A percentile compares a stretch with the other conserved stretches of the same genome.
These are phyloP conservation scores for Crematogaster levior DNA, from an alignment of 2,888 invertebrate genomes.

Conservation along the genomic window DNA sequence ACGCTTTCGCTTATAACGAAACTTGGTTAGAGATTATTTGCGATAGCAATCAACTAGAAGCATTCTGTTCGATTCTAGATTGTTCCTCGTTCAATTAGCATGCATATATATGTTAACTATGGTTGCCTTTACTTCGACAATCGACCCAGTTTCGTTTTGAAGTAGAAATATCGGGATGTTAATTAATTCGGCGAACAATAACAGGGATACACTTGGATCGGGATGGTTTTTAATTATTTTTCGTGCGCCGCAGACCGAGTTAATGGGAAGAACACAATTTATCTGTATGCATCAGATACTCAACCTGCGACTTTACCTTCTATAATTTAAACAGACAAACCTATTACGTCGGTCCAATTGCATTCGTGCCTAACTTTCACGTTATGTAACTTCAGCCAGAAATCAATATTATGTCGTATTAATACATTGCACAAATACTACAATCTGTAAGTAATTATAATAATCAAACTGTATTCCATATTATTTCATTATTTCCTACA, in stretches of 20 bases:
- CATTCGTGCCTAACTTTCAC: neutral
- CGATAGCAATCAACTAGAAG: constrained; percentile 71
- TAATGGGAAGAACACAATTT: constrained; percentile 28
- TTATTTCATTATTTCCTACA: neutral
- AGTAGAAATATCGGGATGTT: constrained; percentile 58
- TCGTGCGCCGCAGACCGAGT: constrained; percentile 15
- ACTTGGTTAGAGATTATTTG: constrained; percentile 60
- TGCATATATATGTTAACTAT: constrained; percentile 69
- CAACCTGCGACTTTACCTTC: neutral
- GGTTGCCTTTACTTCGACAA: constrained; percentile 47
- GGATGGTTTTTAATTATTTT: constrained; percentile 43
- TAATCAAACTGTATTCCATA: neutral
- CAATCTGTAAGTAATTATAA: constrained; percentile 10
- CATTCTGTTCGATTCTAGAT: constrained; percentile 65
- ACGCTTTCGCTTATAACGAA: constrained; percentile 61
- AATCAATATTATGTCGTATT: constrained; percentile 13
- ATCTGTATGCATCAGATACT: neutral
- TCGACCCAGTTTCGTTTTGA: constrained; percentile 65
- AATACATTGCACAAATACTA: neutral
- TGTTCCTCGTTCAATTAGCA: constrained; percentile 74
- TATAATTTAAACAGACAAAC: constrained; percentile 33
- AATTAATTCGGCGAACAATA: constrained; percentile 63
- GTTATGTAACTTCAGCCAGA: neutral
- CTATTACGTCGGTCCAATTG: constrained; percentile 25
- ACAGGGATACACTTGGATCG: neutral